Evolutionary conservation across 2,888 invertebrate species (phyloP).

Genomic region (Mechanitis messenoides): DNA sequence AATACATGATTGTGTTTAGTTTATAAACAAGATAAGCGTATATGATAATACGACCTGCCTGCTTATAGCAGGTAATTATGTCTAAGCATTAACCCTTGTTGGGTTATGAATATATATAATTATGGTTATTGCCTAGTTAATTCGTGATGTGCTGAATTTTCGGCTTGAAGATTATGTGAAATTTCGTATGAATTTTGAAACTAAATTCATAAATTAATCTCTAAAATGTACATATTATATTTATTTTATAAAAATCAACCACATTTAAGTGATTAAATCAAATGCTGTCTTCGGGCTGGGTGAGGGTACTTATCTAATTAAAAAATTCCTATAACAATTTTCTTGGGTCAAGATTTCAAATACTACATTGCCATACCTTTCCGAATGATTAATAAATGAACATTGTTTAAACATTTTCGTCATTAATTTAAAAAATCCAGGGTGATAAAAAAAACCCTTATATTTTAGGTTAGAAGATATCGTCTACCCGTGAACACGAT

Average conservation of each 20-base stretch:
- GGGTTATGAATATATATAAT: constrained; percentile 1
- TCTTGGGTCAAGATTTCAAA: constrained; percentile 4
- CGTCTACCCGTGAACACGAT: too few species aligned
- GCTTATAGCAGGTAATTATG: constrained; percentile 2
- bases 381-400: not conserved
- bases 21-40: constrained; percentile 4
- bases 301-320: constrained; percentile 5
- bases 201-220: too few species aligned
- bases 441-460: too few species aligned
- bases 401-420: not conserved
- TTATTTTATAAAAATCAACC: not conserved
- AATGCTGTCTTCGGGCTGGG: not conserved
- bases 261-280: constrained; percentile 1
- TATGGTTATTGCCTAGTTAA: not conserved
- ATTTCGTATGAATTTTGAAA: not conserved
- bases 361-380: not conserved
- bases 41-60: constrained; percentile 7
- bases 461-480: too few species aligned
- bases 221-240: too few species aligned
- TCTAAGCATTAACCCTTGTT: not conserved
- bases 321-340: not conserved
- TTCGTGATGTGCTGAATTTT: not conserved
- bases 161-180: not conserved
- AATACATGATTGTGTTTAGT: constrained; percentile 30
- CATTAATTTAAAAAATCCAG: too few species aligned